These are phyloP conservation scores for Lutjanus campechanus DNA, from an alignment of 2,797 vertebrate genomes.

Conservation along the genomic window DNA sequence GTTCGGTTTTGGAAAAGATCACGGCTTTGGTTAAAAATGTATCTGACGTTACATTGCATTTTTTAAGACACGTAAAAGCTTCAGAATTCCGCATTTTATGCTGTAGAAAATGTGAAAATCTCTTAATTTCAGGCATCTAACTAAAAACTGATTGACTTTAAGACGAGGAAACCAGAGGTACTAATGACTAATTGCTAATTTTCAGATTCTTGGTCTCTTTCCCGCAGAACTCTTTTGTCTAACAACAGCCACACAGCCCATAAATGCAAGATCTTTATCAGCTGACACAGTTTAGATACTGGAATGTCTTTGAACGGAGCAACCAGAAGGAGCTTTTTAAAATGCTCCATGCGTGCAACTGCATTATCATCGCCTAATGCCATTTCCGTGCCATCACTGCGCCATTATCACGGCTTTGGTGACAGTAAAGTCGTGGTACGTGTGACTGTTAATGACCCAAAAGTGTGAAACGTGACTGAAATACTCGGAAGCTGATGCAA, in stretches of 20 bases:
- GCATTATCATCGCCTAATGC: background rate
- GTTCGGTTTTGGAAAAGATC: too few relatives aligned
- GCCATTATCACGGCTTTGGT: slow-evolving; percentile 14
- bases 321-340: slow-evolving; percentile 5
- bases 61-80: too few relatives aligned
- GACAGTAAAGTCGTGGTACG: background rate
- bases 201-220: too few relatives aligned
- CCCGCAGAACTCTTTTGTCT: too few relatives aligned
- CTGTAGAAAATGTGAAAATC: too few relatives aligned
- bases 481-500: background rate
- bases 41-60: too few relatives aligned
- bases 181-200: too few relatives aligned
- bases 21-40: too few relatives aligned
- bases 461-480: slow-evolving; percentile 4
- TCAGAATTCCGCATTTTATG: too few relatives aligned
- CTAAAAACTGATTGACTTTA: too few relatives aligned
- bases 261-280: slow-evolving; percentile 2
- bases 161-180: too few relatives aligned
- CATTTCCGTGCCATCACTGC: background rate
- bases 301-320: background rate
- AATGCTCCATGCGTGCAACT: background rate
- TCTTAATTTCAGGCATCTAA: too few relatives aligned
- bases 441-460: background rate
- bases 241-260: background rate
- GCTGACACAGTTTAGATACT: background rate